Conservation (phyloP, 2,888 invertebrate species). For the Lepidocyrtinus sp. region DNA sequence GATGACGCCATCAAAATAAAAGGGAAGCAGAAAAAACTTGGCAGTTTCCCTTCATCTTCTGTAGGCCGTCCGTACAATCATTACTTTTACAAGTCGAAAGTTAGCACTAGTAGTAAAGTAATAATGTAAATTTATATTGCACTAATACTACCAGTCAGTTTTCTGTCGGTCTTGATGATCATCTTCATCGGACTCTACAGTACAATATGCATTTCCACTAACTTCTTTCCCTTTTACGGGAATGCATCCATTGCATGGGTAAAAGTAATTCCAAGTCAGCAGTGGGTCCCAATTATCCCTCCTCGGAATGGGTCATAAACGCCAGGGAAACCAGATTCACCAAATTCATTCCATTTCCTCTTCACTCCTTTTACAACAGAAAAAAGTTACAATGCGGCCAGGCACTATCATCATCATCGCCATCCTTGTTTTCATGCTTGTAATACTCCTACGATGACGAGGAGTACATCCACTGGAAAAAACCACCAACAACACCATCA, state of each 20-base stretch:
- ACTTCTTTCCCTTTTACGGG: not conserved
- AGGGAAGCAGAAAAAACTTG: conserved; percentile 39
- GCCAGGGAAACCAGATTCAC: conserved; percentile 68
- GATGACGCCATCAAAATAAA: conserved; percentile 47
- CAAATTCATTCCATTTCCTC: conserved; percentile 66
- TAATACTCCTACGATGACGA: not conserved
- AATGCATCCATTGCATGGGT: conserved; percentile 60
- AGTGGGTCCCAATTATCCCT: conserved; percentile 68
- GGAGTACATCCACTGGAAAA: not conserved
- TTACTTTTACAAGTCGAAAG: conserved; percentile 12
- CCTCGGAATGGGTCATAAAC: conserved; percentile 67
- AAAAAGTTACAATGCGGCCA: conserved; percentile 23
- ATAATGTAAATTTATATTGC: conserved; percentile 26
- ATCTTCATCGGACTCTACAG: not conserved
- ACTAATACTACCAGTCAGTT: conserved; percentile 12
- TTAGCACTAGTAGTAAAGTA: conserved; percentile 15
- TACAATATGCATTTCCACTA: conserved; percentile 16
- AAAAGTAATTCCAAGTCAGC: conserved; percentile 67
- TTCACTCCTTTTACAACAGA: conserved; percentile 1
- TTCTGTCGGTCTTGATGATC: conserved; percentile 26
- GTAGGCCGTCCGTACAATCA: not conserved
- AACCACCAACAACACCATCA: conserved; percentile 15
- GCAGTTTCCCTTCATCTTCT: conserved; percentile 31
- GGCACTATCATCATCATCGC: conserved; percentile 21
- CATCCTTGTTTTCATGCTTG: not conserved